phyloP scores from a whole-genome alignment of 1,140 invertebrate genomes.

The Drosophila hydei region DNA sequence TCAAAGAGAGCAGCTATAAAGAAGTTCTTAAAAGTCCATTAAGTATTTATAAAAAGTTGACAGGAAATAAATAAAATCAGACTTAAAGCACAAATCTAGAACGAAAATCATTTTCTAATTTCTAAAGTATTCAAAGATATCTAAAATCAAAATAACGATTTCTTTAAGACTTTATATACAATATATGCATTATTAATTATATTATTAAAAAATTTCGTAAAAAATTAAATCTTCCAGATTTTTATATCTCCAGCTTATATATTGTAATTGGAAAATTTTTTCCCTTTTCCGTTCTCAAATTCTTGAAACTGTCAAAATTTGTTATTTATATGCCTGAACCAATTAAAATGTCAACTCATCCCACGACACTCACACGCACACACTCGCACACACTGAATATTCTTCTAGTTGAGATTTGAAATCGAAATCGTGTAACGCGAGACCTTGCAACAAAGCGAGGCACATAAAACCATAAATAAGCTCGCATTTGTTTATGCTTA shows the following conservation, averaged over 20 bases:
- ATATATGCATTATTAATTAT: no score
- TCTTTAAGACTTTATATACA: not conserved
- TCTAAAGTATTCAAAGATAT: no score
- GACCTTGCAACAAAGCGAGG: constrained; percentile 16
- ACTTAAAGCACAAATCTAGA: no score
- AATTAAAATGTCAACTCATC: constrained; percentile 67
- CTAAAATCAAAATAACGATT: no score
- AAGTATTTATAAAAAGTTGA: not conserved
- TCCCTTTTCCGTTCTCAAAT: constrained; percentile 19
- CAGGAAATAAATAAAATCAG: not conserved
- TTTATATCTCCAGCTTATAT: constrained; percentile 9
- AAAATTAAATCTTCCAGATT: not conserved
- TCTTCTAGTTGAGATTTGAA: constrained; percentile 13
- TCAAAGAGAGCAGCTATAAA: constrained; percentile 15
- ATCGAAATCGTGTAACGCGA: constrained; percentile 41
- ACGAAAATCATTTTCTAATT: not conserved
- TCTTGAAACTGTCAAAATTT: constrained; percentile 43
- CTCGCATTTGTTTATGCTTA: constrained; percentile 34
- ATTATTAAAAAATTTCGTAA: not conserved
- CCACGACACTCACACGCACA: constrained; percentile 15
- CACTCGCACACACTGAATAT: constrained; percentile 3
- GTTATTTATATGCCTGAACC: constrained; percentile 59
- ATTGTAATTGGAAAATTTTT: constrained; percentile 20
- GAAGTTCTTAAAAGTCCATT: not conserved
- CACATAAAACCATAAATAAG: constrained; percentile 32